Evolutionary conservation across 2,797 vertebrate species (phyloP), one percentile per base, ranked within the genome.

Genomic region (Amblyopsis hoosieri): DNA sequence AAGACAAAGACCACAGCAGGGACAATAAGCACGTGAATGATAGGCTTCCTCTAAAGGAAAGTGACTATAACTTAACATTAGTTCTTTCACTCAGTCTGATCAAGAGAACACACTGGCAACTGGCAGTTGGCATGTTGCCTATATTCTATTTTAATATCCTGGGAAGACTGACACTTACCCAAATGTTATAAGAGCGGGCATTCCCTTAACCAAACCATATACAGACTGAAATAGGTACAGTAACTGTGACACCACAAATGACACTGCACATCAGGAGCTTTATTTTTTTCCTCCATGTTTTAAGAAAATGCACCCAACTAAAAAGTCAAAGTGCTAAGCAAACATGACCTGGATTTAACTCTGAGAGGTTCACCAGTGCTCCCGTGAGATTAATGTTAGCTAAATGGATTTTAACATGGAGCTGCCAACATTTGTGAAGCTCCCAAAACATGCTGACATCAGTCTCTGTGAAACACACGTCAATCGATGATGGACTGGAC

Each of bases 381-480:
- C 71, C 69, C 0, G 8, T 33, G 60, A 79, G 80, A 90, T 91
- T 93, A 86, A 90, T 80, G 64, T 72, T 61, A 48, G 66, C 58
- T 69, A 78, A 69, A 68, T 66, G 71, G 58, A 64, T 78, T 88
- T 85, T 89, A 82, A 78, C 74, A 66, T 76, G 70, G 62, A 78
- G 67, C 73, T 62, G 78, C 64, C 70, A 85, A 82, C 79, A 79
- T 89, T 88, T 76, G 78, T 81, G 64, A 69, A 74, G 82, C 86
- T 84, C 72, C 75, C 76, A 78, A 87, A 83, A 84, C 88, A 87
- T 77, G 76, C 76, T 88, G 81, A 79, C 76, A 79, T 85, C 57
- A 80, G 67, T 67, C 80, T 81, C 76, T 82, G 81, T 75, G 76
- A 81, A 80, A 76, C 80, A 82, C 68, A 72, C 80, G 80, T 81